Base-by-base conservation (phyloP, 1,140 invertebrate species). In the Aphelenchoides avenae region DNA sequence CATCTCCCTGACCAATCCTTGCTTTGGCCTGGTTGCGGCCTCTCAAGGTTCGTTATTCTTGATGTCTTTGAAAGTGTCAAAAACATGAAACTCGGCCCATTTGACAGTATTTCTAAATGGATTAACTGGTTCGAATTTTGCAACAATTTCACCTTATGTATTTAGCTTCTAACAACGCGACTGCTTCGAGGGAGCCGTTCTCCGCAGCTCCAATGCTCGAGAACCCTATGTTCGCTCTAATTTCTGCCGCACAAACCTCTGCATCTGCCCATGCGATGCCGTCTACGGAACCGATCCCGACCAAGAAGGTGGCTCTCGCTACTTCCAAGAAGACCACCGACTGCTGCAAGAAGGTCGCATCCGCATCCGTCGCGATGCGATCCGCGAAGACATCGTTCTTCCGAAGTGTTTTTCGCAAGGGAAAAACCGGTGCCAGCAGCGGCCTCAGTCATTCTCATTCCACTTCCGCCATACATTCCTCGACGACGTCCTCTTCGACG, bases 1-100 rank as follows among this genome's bases (percentile, higher is more conserved):
- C 43, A 71, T 74, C 40, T 61, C 69, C 15, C 33, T 72, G 13
- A 9, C 52, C 9, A 68, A 68, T 54, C 70, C 65, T 18, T 67
- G 65, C 43, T 67, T 67, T 59, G 11, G 11, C 42, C 26, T 59
- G 13, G 18, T 41, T 5, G 36, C 4, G 11, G 13, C 60, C 9
- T 15, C 36, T 20, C n/a, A n/a, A n/a, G n/a, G n/a, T n/a, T n/a
- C n/a, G n/a, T n/a, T n/a, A n/a, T n/a, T n/a, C n/a, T n/a, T n/a
- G n/a, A n/a, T 42, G 7, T 26, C 15, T 13, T 6, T 15, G 13
- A 9, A 9, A 11, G 3, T 9, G n/a, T 1, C 52, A 18, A 1
- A 26, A 1, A 6, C 52, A 27, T 5, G 5, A n/a, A 4, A 40
- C 9, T 26, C 53, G 2, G 26, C 54, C 15, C 30, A 33, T 9